A percentile compares a stretch with the other conserved stretches of the same genome.
Evolutionary conservation across 2,888 invertebrate genomes (phyloP).

Genomic region (Drosophila neonasuta): DNA sequence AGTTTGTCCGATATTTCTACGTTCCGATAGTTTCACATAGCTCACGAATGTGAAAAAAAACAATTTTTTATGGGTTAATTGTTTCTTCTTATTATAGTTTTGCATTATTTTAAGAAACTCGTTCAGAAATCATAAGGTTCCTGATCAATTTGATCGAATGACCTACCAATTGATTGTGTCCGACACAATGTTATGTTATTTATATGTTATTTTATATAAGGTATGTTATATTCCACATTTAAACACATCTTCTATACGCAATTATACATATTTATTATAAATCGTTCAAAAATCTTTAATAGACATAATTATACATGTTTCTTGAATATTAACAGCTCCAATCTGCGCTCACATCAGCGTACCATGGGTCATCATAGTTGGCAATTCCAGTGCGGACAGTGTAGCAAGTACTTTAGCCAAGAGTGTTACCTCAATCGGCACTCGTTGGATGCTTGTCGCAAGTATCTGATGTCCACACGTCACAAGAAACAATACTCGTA

Average conservation of each 20-base stretch:
- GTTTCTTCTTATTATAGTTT: no score
- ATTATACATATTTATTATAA: background rate
- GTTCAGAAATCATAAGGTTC: no score
- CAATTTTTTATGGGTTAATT: no score
- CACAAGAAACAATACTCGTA: conserved; percentile 11
- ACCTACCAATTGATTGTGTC: no score
- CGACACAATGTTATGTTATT: no score
- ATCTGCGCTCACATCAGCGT: conserved; percentile 88
- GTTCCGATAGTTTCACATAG: no score
- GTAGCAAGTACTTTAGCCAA: conserved; percentile 88
- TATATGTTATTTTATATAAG: no score
- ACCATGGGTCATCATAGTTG: conserved; percentile 88
- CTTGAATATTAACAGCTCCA: conserved; percentile 83
- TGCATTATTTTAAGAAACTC: no score
- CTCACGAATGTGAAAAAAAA: no score
- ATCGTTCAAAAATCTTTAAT: background rate
- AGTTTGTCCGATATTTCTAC: no score
- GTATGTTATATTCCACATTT: no score
- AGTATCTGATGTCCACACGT: conserved; percentile 80
- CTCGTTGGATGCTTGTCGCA: conserved; percentile 86
- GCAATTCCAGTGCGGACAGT: conserved; percentile 86
- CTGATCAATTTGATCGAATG: no score
- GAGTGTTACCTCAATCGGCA: conserved; percentile 86
- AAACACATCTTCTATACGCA: background rate
- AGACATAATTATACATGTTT: background rate